These are phyloP conservation scores for Crypturellus tataupa DNA, from an alignment of 2,797 vertebrate species.

Conservation along the genomic window DNA sequence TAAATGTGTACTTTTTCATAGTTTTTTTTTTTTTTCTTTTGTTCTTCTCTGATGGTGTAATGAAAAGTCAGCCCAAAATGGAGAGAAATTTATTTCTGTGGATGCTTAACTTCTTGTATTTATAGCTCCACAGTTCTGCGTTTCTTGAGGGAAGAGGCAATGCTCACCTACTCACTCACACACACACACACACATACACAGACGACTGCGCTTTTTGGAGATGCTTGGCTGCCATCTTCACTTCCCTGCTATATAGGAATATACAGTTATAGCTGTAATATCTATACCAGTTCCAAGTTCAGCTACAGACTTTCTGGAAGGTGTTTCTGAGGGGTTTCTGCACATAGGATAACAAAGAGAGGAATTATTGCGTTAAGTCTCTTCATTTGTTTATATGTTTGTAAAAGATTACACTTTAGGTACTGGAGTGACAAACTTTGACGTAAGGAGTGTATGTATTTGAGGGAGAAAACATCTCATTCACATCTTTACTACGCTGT, in stretches of 20 bases:
- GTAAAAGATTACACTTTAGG: background rate
- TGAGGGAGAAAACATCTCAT: background rate
- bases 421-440: background rate
- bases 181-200: background rate
- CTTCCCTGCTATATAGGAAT: background rate
- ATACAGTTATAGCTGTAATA: background rate
- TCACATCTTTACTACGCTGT: background rate
- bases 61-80: background rate
- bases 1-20: background rate
- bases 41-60: background rate
- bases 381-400: background rate
- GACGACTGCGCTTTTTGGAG: background rate
- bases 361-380: background rate
- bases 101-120: background rate
- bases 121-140: background rate
- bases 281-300: background rate
- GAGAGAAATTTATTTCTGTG: background rate
- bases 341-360: background rate
- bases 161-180: background rate
- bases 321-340: background rate
- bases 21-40: background rate
- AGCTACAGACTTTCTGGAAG: background rate
- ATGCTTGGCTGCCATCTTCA: background rate
- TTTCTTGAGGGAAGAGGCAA: accelerated
- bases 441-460: background rate